Percentiles rank a stretch among this genome's conserved stretches.
Evolutionary conservation across 2,113 vertebrate genomes (phyloP).

Genomic region (Oreochromis tanganicae): DNA sequence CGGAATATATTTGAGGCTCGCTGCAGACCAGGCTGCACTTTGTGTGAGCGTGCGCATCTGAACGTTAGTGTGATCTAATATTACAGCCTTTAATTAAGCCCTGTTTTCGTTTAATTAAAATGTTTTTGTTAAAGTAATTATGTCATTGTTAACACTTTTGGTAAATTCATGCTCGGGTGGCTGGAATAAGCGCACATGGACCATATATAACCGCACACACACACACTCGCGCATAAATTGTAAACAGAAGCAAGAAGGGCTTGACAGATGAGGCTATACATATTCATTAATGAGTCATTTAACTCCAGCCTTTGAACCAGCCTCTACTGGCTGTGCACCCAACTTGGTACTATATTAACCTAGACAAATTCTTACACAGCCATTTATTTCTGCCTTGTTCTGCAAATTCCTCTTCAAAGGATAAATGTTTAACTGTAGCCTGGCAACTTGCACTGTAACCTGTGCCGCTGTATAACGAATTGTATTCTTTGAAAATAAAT

Average conservation of each 20-base stretch:
- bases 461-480: neutral
- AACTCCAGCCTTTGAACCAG: constrained; percentile 19
- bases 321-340: neutral
- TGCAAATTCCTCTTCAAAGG: neutral
- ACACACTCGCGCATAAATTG: neutral
- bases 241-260: neutral
- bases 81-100: neutral
- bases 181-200: neutral
- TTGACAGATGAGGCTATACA: constrained; percentile 34
- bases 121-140: neutral
- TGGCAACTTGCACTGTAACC: neutral
- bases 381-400: constrained; percentile 1
- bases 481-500: neutral
- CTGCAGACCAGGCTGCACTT: neutral
- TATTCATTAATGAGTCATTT: constrained; percentile 50
- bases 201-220: neutral
- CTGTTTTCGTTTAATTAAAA: neutral
- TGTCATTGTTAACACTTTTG: neutral
- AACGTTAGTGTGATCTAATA: neutral
- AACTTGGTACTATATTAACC: neutral
- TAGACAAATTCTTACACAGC: neutral
- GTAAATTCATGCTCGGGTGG: neutral
- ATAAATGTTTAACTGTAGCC: neutral
- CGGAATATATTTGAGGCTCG: neutral
- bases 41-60: neutral